These are phyloP conservation scores for Cremastinae sp. DNA, from an alignment of 2,888 invertebrate species.

Conservation along the genomic window DNA sequence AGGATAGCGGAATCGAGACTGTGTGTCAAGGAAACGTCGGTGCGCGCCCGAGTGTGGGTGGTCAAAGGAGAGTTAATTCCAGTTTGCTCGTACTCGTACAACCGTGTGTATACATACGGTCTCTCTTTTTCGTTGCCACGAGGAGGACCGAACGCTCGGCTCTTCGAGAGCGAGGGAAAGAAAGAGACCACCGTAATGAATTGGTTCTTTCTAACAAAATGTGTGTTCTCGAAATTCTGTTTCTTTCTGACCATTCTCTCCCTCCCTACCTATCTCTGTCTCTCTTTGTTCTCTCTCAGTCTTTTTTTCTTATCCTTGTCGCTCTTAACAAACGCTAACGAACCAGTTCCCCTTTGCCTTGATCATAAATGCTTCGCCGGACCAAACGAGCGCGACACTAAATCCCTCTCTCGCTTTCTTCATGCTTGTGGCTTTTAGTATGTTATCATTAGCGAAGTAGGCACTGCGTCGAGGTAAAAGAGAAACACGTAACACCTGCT, in stretches of 20 bases:
- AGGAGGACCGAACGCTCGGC: too few species aligned
- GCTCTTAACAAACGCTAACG: constrained; percentile 42
- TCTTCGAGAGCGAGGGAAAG: not conserved
- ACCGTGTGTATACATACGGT: constrained; percentile 1
- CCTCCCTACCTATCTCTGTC: constrained; percentile 37
- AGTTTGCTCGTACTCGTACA: constrained; percentile 24
- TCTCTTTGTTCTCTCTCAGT: constrained; percentile 17
- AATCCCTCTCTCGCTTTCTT: not conserved
- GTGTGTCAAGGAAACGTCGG: constrained; percentile 20
- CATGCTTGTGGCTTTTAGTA: not conserved
- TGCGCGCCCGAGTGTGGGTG: constrained; percentile 36
- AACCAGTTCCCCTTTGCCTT: constrained; percentile 16
- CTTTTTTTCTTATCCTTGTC: constrained; percentile 26
- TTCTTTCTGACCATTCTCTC: constrained; percentile 45
- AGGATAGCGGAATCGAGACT: constrained; percentile 15
- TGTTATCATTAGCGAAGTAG: not conserved
- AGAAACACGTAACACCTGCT: not conserved
- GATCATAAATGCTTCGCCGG: constrained; percentile 11
- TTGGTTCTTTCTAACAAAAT: constrained; percentile 63
- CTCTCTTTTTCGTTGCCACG: constrained; percentile 45
- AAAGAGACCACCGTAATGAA: constrained; percentile 52
- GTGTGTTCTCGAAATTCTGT: constrained; percentile 15
- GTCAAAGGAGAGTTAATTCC: constrained; percentile 50
- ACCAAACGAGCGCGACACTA: constrained; percentile 21
- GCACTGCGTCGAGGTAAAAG: too few species aligned